A percentile compares a stretch with the other conserved stretches of the same genome.
phyloP scores from a whole-genome alignment of 2,888 invertebrate species.

The Ormia ochracea region DNA sequence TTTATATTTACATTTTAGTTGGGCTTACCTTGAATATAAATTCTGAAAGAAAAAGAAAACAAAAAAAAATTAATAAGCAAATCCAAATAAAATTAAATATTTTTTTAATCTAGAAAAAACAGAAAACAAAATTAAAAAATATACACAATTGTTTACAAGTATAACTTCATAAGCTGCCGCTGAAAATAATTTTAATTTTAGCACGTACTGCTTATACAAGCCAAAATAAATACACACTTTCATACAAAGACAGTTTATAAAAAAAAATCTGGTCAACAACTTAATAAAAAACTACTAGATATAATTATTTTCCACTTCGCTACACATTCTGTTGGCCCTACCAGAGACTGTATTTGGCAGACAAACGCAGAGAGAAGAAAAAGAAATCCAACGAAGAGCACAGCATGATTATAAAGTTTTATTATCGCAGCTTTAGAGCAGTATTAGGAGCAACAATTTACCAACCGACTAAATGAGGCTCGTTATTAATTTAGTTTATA shows the following conservation, averaged over 20 bases:
- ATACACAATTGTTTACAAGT: background rate
- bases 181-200: constrained; percentile 15
- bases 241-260: background rate
- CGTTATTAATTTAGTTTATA: constrained; percentile 53
- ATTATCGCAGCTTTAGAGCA: constrained; percentile 44
- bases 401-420: constrained; percentile 57
- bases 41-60: background rate
- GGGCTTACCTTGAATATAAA: background rate
- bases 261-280: constrained; percentile 33
- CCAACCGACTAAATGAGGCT: constrained; percentile 37
- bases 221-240: background rate
- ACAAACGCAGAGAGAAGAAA: background rate
- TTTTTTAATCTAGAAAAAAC: background rate
- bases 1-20: no score
- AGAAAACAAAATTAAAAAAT: background rate
- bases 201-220: constrained; percentile 17
- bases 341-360: constrained; percentile 3
- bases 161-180: background rate
- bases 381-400: background rate
- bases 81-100: background rate
- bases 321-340: background rate
- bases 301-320: constrained; percentile 27
- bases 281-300: constrained; percentile 11
- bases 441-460: constrained; percentile 21
- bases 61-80: background rate